phyloP scores from a whole-genome alignment of 1,140 invertebrate genomes.

The Scaptomyza montana region DNA sequence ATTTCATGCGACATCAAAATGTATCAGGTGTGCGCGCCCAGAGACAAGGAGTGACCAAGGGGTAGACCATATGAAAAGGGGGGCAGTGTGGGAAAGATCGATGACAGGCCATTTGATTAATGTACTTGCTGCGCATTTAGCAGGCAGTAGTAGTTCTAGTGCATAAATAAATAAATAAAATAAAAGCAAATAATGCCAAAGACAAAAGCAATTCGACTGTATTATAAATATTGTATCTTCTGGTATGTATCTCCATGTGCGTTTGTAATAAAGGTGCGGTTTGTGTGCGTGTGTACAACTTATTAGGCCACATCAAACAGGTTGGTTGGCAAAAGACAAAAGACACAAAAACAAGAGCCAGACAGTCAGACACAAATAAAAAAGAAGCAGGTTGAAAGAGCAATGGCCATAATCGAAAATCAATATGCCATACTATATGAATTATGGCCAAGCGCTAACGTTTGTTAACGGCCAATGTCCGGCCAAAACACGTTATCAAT shows the following conservation, averaged over 20 bases:
- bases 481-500: slow-evolving; percentile 40
- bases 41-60: neutral
- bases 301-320: slow-evolving; percentile 72
- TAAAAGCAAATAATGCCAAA: slow-evolving; percentile 38
- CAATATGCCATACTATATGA: slow-evolving; percentile 64
- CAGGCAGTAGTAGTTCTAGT: neutral
- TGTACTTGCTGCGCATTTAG: slow-evolving; percentile 42
- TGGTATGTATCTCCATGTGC: neutral
- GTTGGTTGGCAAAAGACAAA: slow-evolving; percentile 47
- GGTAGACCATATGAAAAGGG: neutral
- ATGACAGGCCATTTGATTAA: slow-evolving; percentile 50
- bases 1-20: slow-evolving; percentile 66
- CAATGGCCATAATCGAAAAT: slow-evolving; percentile 75
- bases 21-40: slow-evolving; percentile 39
- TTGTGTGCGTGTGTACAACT: slow-evolving; percentile 32
- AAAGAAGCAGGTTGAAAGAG: slow-evolving; percentile 14
- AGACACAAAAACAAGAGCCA: too few species aligned
- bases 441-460: slow-evolving; percentile 41
- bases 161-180: slow-evolving; percentile 43
- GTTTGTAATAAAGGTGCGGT: neutral
- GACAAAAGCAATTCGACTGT: slow-evolving; percentile 55
- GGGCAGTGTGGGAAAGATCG: slow-evolving; percentile 11
- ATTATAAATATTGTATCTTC: slow-evolving; percentile 69
- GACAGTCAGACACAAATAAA: slow-evolving; percentile 5
- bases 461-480: slow-evolving; percentile 29